A percentile compares a stretch with the other conserved stretches of the same genome.
Evolutionary conservation across 2,113 vertebrate genomes (phyloP).

Genomic region (Gadus chalcogrammus): DNA sequence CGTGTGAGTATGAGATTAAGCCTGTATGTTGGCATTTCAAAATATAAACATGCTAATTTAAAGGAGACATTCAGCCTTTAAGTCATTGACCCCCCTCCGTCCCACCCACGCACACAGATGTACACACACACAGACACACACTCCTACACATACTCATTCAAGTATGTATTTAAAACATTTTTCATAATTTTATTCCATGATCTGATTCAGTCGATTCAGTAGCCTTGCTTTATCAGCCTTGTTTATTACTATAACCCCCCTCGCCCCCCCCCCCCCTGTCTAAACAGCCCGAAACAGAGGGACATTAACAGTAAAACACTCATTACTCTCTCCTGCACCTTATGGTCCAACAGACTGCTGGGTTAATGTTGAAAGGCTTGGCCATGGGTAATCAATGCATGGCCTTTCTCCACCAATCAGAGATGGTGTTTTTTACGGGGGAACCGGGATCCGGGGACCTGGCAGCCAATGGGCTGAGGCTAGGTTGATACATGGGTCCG

Average conservation of each 20-base stretch:
- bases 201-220: background rate
- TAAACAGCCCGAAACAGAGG: constrained; percentile 27
- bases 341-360: constrained; percentile 29
- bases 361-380: constrained; percentile 19
- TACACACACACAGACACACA: background rate
- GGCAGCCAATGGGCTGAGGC: constrained; percentile 36
- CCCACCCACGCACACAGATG: constrained; percentile 18
- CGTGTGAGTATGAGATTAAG: constrained; percentile 5
- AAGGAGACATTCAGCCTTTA: constrained; percentile 34
- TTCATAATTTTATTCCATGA: no score
- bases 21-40: constrained; percentile 10
- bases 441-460: constrained; percentile 4
- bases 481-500: constrained; percentile 49
- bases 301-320: constrained; percentile 27
- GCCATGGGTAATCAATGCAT: constrained; percentile 39
- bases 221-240: background rate
- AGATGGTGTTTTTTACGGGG: constrained; percentile 21
- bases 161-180: no score
- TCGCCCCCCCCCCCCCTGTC: background rate
- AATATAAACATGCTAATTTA: constrained; percentile 46
- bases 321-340: constrained; percentile 13
- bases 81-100: constrained; percentile 25
- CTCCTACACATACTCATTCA: background rate
- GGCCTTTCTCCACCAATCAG: constrained; percentile 25
- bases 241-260: background rate